Evolutionary conservation across 2,797 vertebrate species (phyloP), one percentile per base, ranked within the genome.

Genomic region (Danionella dracula): DNA sequence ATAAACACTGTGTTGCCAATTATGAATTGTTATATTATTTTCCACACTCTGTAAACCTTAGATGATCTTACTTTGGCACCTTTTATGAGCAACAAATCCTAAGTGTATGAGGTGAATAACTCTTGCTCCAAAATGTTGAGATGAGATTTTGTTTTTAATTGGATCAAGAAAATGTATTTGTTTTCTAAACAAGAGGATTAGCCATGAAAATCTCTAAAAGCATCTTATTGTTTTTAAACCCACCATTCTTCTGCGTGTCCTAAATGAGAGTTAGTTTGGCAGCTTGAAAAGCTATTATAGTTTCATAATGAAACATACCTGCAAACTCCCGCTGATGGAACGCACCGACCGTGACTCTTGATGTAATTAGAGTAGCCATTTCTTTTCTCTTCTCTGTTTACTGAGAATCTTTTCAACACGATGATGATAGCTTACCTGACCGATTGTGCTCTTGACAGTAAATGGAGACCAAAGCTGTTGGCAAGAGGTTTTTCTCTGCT

Each of bases 221-320:
- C n/a, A n/a, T n/a, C n/a, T n/a, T n/a, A n/a, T n/a, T n/a, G n/a
- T n/a, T n/a, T n/a, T n/a, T n/a, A n/a, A n/a, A n/a, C n/a, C n/a
- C n/a, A n/a, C n/a, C n/a, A n/a, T n/a, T n/a, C n/a, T n/a, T n/a
- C n/a, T n/a, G n/a, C n/a, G 9, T 32, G 20, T 0, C 4, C 0
- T 69, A 72, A 71, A 61, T 67, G 55, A 27, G 15, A 29, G 42
- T 64, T 21, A 17, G 40, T 60, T 34, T 21, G 44, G 9, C 17
- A 9, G 56, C 17, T 23, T 10, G 41, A n/a, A 13, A 42, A 64
- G 15, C 21, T 5, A 42, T 53, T 44, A 53, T 7, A 44, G 27
- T 7, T 19, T 46, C 20, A 55, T 31, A 38, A 11, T 44, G 35
- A 16, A 50, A 23, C n/a, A 8, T 42, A 64, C 29, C 38, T 69